Evolutionary conservation across 1,140 invertebrate genomes (phyloP).

Genomic region (Adoxophyes honmai): DNA sequence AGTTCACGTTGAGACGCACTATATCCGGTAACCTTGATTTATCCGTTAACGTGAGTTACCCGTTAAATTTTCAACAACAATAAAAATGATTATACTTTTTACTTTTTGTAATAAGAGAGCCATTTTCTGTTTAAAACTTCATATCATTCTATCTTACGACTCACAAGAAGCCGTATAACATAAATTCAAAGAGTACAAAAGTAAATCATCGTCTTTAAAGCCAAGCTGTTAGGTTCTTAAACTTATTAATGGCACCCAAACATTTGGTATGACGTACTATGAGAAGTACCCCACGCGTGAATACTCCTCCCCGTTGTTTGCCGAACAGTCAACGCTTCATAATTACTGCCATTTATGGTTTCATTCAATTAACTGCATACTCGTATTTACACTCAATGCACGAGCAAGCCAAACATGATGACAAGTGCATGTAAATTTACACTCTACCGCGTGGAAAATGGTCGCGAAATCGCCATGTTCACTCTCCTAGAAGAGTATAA

Average conservation of each 20-base stretch:
- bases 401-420: conserved; percentile 15
- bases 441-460: not conserved
- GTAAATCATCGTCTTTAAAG: not conserved
- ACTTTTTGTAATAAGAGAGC: no score
- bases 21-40: no score
- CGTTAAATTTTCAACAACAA: no score
- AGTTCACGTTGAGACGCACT: no score
- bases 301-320: conserved; percentile 19
- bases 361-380: conserved; percentile 39
- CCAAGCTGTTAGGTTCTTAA: not conserved
- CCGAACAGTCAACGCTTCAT: conserved; percentile 28
- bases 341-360: conserved; percentile 26
- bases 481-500: not conserved
- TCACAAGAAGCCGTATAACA: no score
- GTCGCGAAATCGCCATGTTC: not conserved
- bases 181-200: no score
- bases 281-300: not conserved
- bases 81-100: no score
- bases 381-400: conserved; percentile 31
- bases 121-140: no score
- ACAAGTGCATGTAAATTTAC: conserved; percentile 18
- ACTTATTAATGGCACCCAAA: not conserved
- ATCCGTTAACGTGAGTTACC: no score
- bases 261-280: no score
- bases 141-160: no score